Conservation (phyloP, 1,140 invertebrate genomes). For the Diploscapter pachys region DNA sequence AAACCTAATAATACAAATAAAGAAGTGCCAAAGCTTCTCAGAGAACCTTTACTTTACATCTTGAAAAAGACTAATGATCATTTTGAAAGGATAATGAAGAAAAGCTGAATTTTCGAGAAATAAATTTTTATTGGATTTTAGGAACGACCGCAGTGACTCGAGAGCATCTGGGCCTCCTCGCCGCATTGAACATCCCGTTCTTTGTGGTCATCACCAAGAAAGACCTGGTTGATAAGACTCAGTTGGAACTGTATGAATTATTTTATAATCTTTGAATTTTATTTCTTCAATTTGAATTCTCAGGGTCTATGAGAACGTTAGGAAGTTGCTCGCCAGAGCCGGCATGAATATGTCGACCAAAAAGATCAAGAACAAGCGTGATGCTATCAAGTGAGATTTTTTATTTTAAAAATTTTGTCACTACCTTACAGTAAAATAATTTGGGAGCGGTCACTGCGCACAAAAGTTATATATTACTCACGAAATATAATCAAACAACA, state of each 20-base stretch:
- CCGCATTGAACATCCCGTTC: conserved; percentile 80
- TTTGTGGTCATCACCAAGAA: conserved; percentile 86
- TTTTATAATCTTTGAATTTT: background rate
- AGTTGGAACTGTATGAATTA: conserved; percentile 62
- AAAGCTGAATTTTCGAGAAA: background rate
- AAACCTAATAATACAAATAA: background rate
- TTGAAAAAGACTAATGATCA: background rate
- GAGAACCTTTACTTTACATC: background rate
- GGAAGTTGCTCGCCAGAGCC: conserved; percentile 21
- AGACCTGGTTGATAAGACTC: conserved; percentile 69
- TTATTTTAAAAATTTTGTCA: too few relatives aligned
- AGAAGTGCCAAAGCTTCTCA: background rate
- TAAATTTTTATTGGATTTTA: conserved; percentile 63
- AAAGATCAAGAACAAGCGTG: conserved; percentile 22
- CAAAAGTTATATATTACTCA: too few relatives aligned
- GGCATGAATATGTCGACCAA: conserved; percentile 23
- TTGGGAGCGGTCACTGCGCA: too few relatives aligned
- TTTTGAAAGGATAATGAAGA: background rate
- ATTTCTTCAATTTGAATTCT: background rate
- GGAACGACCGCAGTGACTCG: conserved; percentile 60
- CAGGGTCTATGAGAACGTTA: conserved; percentile 23
- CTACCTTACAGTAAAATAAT: too few relatives aligned
- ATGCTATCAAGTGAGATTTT: conserved; percentile 30
- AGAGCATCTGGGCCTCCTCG: conserved; percentile 79
- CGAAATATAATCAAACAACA: too few relatives aligned